Evolutionary conservation across 1,140 invertebrate genomes (phyloP).

Genomic region (Drosophila carrolli): DNA sequence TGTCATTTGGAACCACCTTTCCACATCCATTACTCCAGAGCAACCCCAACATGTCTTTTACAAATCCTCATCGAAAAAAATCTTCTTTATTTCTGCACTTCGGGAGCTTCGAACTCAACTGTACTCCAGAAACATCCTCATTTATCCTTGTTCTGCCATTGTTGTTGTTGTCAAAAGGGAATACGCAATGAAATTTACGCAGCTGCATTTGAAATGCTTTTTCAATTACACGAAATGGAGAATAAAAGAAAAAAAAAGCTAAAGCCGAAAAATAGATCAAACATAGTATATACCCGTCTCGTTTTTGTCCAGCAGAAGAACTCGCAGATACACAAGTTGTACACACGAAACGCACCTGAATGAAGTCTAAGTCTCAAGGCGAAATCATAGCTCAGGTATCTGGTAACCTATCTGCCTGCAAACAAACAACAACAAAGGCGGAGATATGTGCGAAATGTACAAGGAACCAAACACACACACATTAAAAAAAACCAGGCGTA

Average conservation of each 20-base stretch:
- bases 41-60: conserved; percentile 24
- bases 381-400: conserved; percentile 79
- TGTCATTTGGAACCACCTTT: neutral
- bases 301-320: neutral
- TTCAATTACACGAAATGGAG: conserved; percentile 69
- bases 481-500: conserved; percentile 53
- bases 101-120: conserved; percentile 40
- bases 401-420: conserved; percentile 61
- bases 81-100: conserved; percentile 35
- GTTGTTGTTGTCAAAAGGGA: conserved; percentile 10
- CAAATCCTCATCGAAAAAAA: conserved; percentile 11
- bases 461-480: conserved; percentile 11
- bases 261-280: conserved; percentile 67
- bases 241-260: conserved; percentile 29
- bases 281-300: conserved; percentile 42
- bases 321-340: conserved; percentile 1
- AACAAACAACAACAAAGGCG: conserved; percentile 44
- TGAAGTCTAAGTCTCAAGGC: conserved; percentile 53
- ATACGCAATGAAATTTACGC: conserved; percentile 62
- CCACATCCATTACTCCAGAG: neutral
- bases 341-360: conserved; percentile 61
- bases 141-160: conserved; percentile 11
- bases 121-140: conserved; percentile 36
- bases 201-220: conserved; percentile 78
- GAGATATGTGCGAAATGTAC: conserved; percentile 59